Conservation (phyloP, 2,113 vertebrate species). For the Suncus etruscus region DNA sequence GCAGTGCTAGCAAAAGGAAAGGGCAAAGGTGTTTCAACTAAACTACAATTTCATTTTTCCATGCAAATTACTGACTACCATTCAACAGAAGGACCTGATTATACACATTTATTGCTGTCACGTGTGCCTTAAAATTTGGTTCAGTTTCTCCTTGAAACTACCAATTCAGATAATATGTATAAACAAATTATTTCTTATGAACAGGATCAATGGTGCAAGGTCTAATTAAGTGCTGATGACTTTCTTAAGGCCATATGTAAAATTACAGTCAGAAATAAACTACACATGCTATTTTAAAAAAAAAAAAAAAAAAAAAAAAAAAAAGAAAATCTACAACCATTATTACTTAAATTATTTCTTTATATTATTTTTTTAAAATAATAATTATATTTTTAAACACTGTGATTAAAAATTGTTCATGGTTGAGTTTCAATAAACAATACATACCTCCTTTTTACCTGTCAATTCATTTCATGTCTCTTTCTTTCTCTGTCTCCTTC, state of each 20-base stretch:
- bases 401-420: too few species aligned
- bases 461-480: too few species aligned
- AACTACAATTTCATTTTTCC: conserved; percentile 79
- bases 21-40: conserved; percentile 83
- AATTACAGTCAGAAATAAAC: conserved; percentile 62
- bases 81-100: conserved; percentile 75
- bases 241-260: conserved; percentile 66
- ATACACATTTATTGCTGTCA: conserved; percentile 80
- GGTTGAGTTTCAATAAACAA: too few species aligned
- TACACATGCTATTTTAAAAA: conserved; percentile 78
- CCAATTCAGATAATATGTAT: conserved; percentile 13
- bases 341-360: too few species aligned
- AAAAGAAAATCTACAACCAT: too few species aligned
- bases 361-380: too few species aligned
- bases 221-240: conserved; percentile 59
- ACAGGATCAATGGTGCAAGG: conserved; percentile 75
- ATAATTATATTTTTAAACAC: too few species aligned
- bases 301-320: too few species aligned
- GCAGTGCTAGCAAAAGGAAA: conserved; percentile 90
- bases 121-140: conserved; percentile 83
- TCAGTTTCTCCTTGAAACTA: conserved; percentile 74
- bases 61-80: conserved; percentile 88
- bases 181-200: conserved; percentile 67
- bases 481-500: too few species aligned
- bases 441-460: too few species aligned